Conservation (phyloP, 2,888 invertebrate species). For the Tenodera sinensis region DNA sequence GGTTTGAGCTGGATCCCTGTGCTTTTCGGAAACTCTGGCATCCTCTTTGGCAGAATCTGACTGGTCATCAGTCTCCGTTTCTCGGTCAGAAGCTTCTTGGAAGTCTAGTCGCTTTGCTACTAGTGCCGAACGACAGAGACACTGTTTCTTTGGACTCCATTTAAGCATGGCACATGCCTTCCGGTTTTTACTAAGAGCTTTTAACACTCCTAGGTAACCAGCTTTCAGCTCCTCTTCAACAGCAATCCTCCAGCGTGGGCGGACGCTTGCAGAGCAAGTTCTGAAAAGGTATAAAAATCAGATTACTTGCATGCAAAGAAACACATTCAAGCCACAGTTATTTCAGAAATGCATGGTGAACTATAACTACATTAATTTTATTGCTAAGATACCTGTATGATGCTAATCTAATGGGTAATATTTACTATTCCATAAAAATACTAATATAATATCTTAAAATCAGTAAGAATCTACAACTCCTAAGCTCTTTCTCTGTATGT, state of each 20-base stretch:
- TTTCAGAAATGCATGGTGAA: too few species aligned
- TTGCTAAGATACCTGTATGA: too few species aligned
- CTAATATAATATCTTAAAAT: too few species aligned
- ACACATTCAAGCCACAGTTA: too few species aligned
- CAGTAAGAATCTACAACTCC: too few species aligned
- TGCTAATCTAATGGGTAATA: too few species aligned
- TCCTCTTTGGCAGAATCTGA: slow-evolving; percentile 32
- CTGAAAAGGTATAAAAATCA: slow-evolving; percentile 22
- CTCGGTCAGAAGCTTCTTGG: slow-evolving; percentile 22
- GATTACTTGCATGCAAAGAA: background rate
- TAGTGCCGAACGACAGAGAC: slow-evolving; percentile 39
- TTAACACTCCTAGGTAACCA: slow-evolving; percentile 67
- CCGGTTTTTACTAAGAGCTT: slow-evolving; percentile 72
- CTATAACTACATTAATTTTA: too few species aligned
- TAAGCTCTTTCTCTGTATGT: too few species aligned
- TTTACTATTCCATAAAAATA: too few species aligned
- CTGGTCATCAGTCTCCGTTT: slow-evolving; percentile 35
- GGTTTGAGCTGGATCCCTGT: background rate
- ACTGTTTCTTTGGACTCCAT: slow-evolving; percentile 71
- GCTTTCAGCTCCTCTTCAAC: slow-evolving; percentile 60
- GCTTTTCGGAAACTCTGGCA: background rate
- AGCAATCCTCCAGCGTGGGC: slow-evolving; percentile 38
- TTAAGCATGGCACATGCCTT: slow-evolving; percentile 71
- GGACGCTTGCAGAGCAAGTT: slow-evolving; percentile 36
- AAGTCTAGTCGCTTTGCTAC: slow-evolving; percentile 16